Evolutionary conservation across 2,113 vertebrate species (phyloP).

Genomic region (Tachysurus vachellii): DNA sequence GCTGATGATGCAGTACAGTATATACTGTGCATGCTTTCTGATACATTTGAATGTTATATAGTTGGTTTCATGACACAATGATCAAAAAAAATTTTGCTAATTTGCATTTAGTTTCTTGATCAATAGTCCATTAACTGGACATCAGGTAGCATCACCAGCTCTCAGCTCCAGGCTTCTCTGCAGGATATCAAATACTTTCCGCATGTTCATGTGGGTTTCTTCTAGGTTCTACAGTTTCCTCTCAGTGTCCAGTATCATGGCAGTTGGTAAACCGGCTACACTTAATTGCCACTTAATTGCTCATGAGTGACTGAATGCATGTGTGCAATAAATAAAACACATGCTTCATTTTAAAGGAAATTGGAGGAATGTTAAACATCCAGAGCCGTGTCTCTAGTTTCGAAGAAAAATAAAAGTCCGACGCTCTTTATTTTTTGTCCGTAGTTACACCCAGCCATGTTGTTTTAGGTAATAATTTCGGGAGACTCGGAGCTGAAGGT

Average conservation of each 20-base stretch:
- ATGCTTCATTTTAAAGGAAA: constrained; percentile 15
- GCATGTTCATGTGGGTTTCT: neutral
- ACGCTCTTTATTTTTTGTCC: neutral
- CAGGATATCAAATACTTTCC: neutral
- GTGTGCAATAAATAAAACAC: neutral
- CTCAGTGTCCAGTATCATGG: neutral
- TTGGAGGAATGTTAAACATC: constrained; percentile 28
- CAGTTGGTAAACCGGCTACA: neutral
- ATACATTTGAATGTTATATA: neutral
- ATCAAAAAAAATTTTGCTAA: no score
- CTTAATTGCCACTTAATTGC: neutral
- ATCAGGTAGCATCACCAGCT: neutral
- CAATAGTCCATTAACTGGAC: neutral
- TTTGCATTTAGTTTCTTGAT: neutral
- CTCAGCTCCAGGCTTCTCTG: neutral
- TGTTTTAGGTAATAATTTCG: neutral
- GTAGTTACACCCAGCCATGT: neutral
- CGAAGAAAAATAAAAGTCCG: neutral
- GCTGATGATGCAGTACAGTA: neutral
- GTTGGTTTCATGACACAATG: neutral
- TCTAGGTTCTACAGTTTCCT: neutral
- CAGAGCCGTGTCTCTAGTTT: constrained; percentile 29
- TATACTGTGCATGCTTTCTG: neutral
- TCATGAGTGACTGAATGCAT: neutral
- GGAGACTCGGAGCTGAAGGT: neutral